A percentile compares a stretch with the other conserved stretches of the same genome.
Evolutionary conservation across 2,113 vertebrate genomes (phyloP).

Genomic region (Misgurnus anguillicaudatus): DNA sequence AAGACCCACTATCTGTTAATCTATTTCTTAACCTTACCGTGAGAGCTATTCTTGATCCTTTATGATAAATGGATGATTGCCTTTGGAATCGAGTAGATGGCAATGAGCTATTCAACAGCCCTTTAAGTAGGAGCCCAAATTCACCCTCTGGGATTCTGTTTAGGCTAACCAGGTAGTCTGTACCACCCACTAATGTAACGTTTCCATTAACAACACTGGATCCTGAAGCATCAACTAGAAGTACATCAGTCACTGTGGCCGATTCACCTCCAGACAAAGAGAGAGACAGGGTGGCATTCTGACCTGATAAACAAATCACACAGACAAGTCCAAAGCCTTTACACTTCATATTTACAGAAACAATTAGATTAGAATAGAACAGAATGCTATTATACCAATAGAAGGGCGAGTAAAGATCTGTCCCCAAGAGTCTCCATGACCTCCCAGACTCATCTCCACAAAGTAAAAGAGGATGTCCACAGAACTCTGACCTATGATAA

Average conservation of each 20-base stretch:
- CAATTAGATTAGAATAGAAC: too few relatives aligned
- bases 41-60: constrained; percentile 59
- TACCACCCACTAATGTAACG: not conserved
- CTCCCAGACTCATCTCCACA: constrained; percentile 48
- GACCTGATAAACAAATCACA: constrained; percentile 9
- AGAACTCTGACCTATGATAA: constrained; percentile 60
- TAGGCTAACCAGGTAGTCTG: not conserved
- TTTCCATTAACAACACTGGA: not conserved
- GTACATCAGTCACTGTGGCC: not conserved
- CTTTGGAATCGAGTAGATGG: not conserved
- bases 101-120: not conserved
- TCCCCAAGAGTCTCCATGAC: constrained; percentile 53
- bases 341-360: not conserved
- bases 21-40: constrained; percentile 52
- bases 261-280: not conserved
- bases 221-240: not conserved
- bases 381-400: not conserved
- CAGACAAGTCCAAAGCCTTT: not conserved
- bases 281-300: not conserved
- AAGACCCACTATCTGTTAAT: not conserved
- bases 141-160: not conserved
- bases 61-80: constrained; percentile 52
- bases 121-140: not conserved
- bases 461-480: constrained; percentile 67
- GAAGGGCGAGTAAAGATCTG: constrained; percentile 18